Base-by-base conservation (phyloP, 2,113 vertebrate genomes). In the Tenrec ecaudatus region DNA sequence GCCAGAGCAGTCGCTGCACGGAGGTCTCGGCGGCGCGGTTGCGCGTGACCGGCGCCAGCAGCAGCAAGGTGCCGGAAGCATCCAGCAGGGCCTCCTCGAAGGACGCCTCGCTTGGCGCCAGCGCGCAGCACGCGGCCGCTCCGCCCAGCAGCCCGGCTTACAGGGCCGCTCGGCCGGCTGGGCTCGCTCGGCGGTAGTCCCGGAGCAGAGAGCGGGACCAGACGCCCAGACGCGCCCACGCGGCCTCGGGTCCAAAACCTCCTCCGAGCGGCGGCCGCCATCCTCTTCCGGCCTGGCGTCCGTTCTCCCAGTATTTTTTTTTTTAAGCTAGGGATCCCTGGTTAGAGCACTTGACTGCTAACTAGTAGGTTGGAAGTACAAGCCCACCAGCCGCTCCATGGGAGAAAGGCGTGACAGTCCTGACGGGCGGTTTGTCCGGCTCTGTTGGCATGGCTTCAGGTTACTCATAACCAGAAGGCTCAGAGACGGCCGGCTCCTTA, bases 1-100 rank as follows among this genome's bases (percentile, higher is more conserved):
- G 92, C 90, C 97, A 98, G 3, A 98, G 88, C 14, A 99, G 96
- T 15, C 79, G 97, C 97, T 98, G 99, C 25, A 99, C 93, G 6
- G 98, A 98, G 15, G 38, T 82, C 22, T 90, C 95, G 0, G 64
- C 98, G 4, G 53, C 68, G 0, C 94, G 96, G 9, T 93, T 99
- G 79, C 99, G 98, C 36, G 98, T 98, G 98, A 98, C 98, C 0
- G 99, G 98, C 0, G 99, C 99, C 90, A 99, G 98, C 9, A 99
- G 96, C 25, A 98, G 95, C 12, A 99, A 98, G n/a, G 97, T 96
- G 68, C 98, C 98, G 8, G 98, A 98, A 1, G 96, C 94, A 3
- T 99, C 98, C 38, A 99, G 97, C 84, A 99, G 90, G 17, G 96
- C 91, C 2, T 95, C 95, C 40, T 99, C 98, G 1, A 99, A 99